Evolutionary conservation across 2,797 vertebrate species (phyloP), one percentile per base, ranked within the genome.

Genomic region (Merluccius polli): DNA sequence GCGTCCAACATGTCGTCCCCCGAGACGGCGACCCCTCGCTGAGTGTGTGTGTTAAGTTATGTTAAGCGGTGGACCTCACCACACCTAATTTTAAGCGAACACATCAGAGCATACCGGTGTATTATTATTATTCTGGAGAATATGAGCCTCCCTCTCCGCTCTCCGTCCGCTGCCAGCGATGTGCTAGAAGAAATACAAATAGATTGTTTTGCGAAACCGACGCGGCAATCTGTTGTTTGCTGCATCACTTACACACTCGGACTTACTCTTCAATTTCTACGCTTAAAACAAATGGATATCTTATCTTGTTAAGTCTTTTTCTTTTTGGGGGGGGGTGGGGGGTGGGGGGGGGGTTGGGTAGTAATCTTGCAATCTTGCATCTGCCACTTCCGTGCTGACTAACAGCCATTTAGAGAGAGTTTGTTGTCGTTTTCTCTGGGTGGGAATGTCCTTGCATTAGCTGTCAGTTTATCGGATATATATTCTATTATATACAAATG

Each of bases 371-470:
- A 76, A 74, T 74, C 67, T 73, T 15, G 52, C 52, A 75, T 77
- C 80, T 71, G 78, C 82, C 82, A 81, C 78, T 68, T 71, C 32
- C 16, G 74, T 76, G 80, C 73, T 36, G 71, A 87, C 80, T 70
- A 84, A 81, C 72, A 85, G 27, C 73, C 48, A 79, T 87, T 86
- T 85, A 84, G 83, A 77, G 77, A 81, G 69, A 73, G 68, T 78
- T 85, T 84, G 69, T 81, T 88, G 84, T 85, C 82, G 77, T 76
- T 81, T 82, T 82, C 83, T 44, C 73, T 74, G 73, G 86, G 80
- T 75, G 81, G 79, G 80, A 80, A 48, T 18, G 9, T 81, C 78
- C 48, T 76, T 68, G 75, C 77, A 81, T 84, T 81, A 82, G 78
- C 73, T 81, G 83, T 81, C 77, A 85, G 76, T 41, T 69, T 24